Conservation (phyloP, 1,140 invertebrate species). For the Octopus sinensis region DNA sequence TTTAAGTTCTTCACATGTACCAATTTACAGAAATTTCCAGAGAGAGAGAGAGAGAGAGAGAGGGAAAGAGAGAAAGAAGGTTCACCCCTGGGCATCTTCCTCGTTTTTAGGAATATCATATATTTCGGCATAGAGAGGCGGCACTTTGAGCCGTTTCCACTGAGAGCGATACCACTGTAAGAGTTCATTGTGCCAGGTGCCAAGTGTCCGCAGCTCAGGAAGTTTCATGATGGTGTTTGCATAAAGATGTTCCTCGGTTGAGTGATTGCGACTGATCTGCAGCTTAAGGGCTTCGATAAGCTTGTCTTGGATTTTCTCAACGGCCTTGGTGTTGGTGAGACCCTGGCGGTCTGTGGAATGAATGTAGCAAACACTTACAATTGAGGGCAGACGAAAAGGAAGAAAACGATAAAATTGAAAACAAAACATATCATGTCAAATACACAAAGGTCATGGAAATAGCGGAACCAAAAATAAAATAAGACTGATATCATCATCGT, state of each 20-base stretch:
- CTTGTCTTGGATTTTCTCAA: constrained; percentile 76
- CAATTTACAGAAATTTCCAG: too few relatives aligned
- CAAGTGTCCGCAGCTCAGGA: constrained; percentile 77
- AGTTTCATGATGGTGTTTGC: constrained; percentile 71
- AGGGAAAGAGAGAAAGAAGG: neutral
- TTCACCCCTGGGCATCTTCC: constrained; percentile 60
- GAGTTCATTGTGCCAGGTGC: constrained; percentile 77
- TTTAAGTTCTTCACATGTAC: too few relatives aligned
- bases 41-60: too few relatives aligned
- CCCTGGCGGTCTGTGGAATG: constrained; percentile 63
- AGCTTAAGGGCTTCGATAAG: constrained; percentile 81
- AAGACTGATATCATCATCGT: too few relatives aligned
- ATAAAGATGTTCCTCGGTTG: constrained; percentile 65
- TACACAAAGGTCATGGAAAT: too few relatives aligned
- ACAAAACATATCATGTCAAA: too few relatives aligned
- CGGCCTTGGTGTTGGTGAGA: constrained; percentile 77
- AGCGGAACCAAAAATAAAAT: too few relatives aligned
- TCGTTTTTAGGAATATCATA: constrained; percentile 94
- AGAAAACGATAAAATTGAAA: too few relatives aligned
- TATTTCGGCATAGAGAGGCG: constrained; percentile 92
- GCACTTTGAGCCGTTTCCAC: constrained; percentile 80
- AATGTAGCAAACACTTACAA: neutral
- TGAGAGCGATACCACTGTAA: constrained; percentile 86
- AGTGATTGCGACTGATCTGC: constrained; percentile 65
- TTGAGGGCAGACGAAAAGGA: neutral